phyloP scores from a whole-genome alignment of 2,888 invertebrate species.

The Tipula lateralis region DNA sequence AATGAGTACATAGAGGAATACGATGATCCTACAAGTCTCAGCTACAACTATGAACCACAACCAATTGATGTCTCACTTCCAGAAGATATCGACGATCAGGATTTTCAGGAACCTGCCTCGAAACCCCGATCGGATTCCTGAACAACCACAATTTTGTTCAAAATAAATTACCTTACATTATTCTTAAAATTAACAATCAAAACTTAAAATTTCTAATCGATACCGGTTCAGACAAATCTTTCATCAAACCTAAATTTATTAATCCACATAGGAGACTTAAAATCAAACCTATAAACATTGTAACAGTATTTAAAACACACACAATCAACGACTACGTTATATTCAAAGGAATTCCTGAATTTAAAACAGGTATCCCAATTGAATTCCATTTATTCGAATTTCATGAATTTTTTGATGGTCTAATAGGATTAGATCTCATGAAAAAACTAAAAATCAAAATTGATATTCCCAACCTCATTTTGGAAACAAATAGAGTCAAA shows the following conservation, averaged over 20 bases:
- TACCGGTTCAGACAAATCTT: neutral
- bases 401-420: no score
- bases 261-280: neutral
- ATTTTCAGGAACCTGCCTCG: neutral
- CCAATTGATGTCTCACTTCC: neutral
- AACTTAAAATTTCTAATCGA: no score
- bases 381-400: no score
- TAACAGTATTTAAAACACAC: neutral
- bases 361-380: no score
- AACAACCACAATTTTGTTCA: neutral
- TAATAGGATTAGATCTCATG: no score
- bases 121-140: neutral
- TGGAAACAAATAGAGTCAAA: no score
- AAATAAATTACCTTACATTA: neutral
- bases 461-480: no score
- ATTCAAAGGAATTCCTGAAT: neutral
- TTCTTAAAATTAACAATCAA: no score
- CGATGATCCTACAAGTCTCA: no score
- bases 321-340: neutral
- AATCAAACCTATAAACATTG: neutral
- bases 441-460: no score
- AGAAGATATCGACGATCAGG: neutral
- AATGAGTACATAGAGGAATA: neutral
- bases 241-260: neutral
- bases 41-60: no score